A percentile compares a stretch with the other conserved stretches of the same genome.
phyloP scores from a whole-genome alignment of 2,888 invertebrate genomes.

The Drosophila mimica region DNA sequence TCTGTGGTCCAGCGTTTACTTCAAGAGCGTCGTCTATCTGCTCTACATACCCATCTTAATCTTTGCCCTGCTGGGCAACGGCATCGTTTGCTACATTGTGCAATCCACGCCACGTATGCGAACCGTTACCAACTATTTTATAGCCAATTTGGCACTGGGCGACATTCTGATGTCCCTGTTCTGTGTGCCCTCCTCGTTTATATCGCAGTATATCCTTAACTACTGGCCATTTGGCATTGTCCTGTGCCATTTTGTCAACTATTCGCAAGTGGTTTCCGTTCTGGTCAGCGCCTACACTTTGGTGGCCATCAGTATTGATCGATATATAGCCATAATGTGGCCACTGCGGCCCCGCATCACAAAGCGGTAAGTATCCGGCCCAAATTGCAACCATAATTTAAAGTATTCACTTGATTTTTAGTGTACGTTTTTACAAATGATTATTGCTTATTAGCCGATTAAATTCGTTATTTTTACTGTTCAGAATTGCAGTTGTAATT shows the following conservation, averaged over 20 bases:
- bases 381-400: neutral
- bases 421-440: neutral
- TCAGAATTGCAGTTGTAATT: neutral
- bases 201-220: constrained; percentile 91
- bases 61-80: constrained; percentile 90
- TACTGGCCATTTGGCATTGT: constrained; percentile 95
- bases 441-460: neutral
- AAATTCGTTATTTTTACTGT: neutral
- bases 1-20: constrained; percentile 86
- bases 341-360: constrained; percentile 93
- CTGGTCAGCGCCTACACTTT: constrained; percentile 95
- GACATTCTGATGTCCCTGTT: constrained; percentile 95
- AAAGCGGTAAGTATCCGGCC: constrained; percentile 86
- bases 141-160: constrained; percentile 94
- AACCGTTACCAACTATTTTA: constrained; percentile 96
- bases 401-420: neutral
- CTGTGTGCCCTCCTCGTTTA: constrained; percentile 96
- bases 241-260: constrained; percentile 93
- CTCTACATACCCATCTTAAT: constrained; percentile 91
- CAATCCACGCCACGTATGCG: constrained; percentile 93
- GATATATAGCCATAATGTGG: constrained; percentile 95
- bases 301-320: constrained; percentile 95
- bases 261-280: constrained; percentile 92
- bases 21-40: constrained; percentile 88
- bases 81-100: constrained; percentile 94